Evolutionary conservation across 1,140 invertebrate genomes (phyloP), one percentile per base, ranked within the genome.

Genomic region (Himalopsyche phryganea): DNA sequence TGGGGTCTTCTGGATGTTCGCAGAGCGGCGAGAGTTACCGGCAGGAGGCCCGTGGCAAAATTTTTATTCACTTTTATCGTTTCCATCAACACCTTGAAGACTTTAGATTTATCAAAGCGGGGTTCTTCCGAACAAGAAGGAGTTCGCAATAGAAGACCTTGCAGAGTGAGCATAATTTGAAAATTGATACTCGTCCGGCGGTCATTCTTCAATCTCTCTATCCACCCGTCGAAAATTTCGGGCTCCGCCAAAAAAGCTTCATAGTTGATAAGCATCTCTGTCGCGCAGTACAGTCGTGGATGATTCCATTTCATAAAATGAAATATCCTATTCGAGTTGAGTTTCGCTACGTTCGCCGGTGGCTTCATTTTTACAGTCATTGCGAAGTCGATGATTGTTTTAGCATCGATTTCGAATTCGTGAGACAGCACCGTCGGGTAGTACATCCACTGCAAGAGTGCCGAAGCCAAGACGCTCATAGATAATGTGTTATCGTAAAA

Each of bases 401-500:
- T 58, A 5, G 50, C 50, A 20, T 36, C 19, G 1, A 20, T 33
- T 9, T 28, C 36, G 15, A 41, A 35, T 10, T 47, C 35, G 7
- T 20, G 11, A 11, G 49, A 17, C 14, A 58, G 23, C 17, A 18
- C 20, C 9, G 49, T 51, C 4, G 56, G 56, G 23, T 58, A 52
- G 19, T 46, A 52, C 1, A 58, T 20, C 56, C 56, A 58, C 28
- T 58, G 56, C 18, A 58, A 40, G 2, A 58, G 32, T 10, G 50
- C 48, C 2, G 49, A 58, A 32, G 49, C 5, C 19, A 58, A 41
- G 5, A 58, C 51, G 20, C 32, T 46, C 14, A 33, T 33, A 7
- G 50, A 45, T 40, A 58, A 45, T 13, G 49, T 38, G 41, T 23
- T 28, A 17, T 20, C 33, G 40, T 49, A 52, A 14, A 58, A 14